Evolutionary conservation across 2,888 invertebrate genomes (phyloP).

Genomic region (Allacma fusca): DNA sequence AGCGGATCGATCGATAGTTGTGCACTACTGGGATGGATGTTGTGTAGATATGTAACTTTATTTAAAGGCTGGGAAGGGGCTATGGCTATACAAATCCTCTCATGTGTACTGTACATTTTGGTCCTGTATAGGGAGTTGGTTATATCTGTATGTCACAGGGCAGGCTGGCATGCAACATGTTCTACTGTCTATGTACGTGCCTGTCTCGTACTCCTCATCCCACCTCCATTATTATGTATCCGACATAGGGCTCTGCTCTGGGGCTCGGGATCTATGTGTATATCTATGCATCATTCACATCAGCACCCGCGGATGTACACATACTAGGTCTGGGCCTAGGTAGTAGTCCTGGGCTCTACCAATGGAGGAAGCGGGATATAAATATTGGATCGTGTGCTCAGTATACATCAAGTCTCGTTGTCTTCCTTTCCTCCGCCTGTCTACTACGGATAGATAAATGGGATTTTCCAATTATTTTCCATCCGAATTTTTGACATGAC

Average conservation of each 20-base stretch:
- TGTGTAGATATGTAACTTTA: too few species aligned
- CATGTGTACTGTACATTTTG: too few species aligned
- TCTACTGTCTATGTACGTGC: conserved; percentile 11
- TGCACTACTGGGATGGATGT: too few species aligned
- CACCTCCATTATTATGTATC: conserved; percentile 22
- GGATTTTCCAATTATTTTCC: conserved; percentile 61
- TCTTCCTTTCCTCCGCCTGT: conserved; percentile 41
- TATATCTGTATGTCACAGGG: too few species aligned
- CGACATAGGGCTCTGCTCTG: too few species aligned
- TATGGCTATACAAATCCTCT: too few species aligned
- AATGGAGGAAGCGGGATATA: too few species aligned
- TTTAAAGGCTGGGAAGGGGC: too few species aligned
- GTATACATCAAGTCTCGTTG: conserved; percentile 36
- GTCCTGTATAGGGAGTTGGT: too few species aligned
- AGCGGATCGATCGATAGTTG: conserved; percentile 47
- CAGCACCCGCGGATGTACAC: conserved; percentile 2
- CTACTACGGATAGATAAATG: conserved; percentile 56
- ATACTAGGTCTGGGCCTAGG: neutral
- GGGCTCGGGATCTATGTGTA: neutral
- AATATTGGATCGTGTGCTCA: conserved; percentile 18
- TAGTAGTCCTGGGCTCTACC: too few species aligned
- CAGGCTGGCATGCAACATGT: conserved; percentile 11
- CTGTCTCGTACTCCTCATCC: conserved; percentile 14
- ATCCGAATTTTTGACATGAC: conserved; percentile 60
- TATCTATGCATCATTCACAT: conserved; percentile 22